Percentiles rank a stretch among this genome's conserved stretches.
Conservation (phyloP, 2,888 invertebrate species). For the Sthenelais limicola region DNA sequence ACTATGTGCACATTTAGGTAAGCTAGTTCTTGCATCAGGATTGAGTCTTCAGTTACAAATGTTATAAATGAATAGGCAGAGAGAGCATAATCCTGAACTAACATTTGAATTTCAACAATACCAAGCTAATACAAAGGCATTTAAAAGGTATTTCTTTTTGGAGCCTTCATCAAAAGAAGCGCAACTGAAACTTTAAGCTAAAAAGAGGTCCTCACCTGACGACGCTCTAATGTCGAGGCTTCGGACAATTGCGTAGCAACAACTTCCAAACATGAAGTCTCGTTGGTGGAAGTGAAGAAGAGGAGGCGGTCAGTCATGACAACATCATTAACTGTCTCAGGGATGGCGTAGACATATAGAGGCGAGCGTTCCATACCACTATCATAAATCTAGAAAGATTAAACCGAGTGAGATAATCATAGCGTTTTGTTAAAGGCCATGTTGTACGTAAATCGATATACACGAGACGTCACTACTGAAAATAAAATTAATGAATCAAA, state of each 20-base stretch:
- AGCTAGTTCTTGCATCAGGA: too few species aligned
- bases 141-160: too few species aligned
- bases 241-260: background rate
- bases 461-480: too few species aligned
- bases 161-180: too few species aligned
- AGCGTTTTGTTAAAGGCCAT: background rate
- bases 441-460: background rate
- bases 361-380: conserved; percentile 80
- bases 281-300: conserved; percentile 73
- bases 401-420: conserved; percentile 8
- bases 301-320: conserved; percentile 81
- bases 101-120: too few species aligned
- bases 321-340: conserved; percentile 77
- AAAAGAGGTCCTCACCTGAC: background rate
- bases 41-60: too few species aligned
- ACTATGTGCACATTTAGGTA: too few species aligned
- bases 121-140: too few species aligned
- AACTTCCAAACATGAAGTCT: background rate
- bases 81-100: too few species aligned
- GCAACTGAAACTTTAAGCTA: background rate
- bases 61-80: too few species aligned
- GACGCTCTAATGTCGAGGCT: background rate
- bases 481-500: too few species aligned
- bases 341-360: conserved; percentile 80
- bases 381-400: conserved; percentile 77